Evolutionary conservation across 2,797 vertebrate species (phyloP).

Genomic region (Remorina albescens): DNA sequence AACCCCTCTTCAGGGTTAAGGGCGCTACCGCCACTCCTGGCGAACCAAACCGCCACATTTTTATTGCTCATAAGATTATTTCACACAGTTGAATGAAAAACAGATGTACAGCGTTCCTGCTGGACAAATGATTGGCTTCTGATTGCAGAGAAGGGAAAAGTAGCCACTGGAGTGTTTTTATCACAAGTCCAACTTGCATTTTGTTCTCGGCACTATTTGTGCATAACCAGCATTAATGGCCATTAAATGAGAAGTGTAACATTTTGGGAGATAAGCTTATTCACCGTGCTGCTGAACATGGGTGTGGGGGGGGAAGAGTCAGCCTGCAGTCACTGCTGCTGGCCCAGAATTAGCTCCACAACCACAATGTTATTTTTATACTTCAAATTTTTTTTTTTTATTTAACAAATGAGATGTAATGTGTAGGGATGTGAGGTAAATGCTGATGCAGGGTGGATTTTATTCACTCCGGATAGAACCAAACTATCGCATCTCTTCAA

Average conservation of each 20-base stretch:
- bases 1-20: slow-evolving; percentile 10
- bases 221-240: slow-evolving; percentile 12
- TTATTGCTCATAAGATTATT: slow-evolving; percentile 10
- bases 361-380: background rate
- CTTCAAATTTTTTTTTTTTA: too few species aligned
- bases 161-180: background rate
- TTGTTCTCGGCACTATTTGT: background rate
- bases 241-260: background rate
- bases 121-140: slow-evolving; percentile 23
- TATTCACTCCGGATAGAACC: background rate
- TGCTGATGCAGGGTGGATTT: background rate
- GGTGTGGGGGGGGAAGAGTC: background rate
- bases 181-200: slow-evolving; percentile 1
- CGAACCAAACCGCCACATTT: background rate
- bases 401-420: background rate
- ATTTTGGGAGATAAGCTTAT: background rate
- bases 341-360: background rate
- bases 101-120: slow-evolving; percentile 46
- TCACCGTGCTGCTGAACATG: background rate
- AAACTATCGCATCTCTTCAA: background rate
- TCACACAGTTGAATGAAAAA: slow-evolving; percentile 26
- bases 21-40: slow-evolving; percentile 4
- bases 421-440: background rate
- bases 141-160: slow-evolving; percentile 4
- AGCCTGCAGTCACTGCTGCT: background rate